Base-by-base conservation (phyloP, 2,888 invertebrate genomes). In the Orthonevra nobilis region DNA sequence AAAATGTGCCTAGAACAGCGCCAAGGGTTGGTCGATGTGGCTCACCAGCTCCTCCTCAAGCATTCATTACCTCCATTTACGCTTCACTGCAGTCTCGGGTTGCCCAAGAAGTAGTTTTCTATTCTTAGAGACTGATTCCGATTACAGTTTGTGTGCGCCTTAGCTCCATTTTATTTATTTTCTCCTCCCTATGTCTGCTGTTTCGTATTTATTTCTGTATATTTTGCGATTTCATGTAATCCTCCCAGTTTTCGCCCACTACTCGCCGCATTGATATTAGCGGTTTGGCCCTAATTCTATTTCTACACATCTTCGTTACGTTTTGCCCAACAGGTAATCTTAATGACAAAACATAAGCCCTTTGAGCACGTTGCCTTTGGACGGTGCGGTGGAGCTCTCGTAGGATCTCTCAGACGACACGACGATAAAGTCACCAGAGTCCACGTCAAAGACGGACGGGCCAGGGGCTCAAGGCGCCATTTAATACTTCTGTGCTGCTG, bases 291-390 rank as follows among this genome's bases (percentile, higher is more conserved):
- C 48, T 56, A 56, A 42, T 50, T 32, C 54, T 54, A 46, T 61
- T 40, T 10, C 56, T n/a, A 56, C 40, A 72, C 64, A 50, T 44
- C 56, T 9, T 34, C 20, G 19, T 12, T 38, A 17, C 66, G n/a
- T 14, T 20, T 30, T 15, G 12, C 42, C 34, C 69, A 63, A 63
- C 70, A 77, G 64, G 75, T 77, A 70, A 77, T 70, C 70, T 38
- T 64, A 64, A 77, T 70, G 69, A 70, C 61, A 66, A 73, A n/a
- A n/a, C n/a, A n/a, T n/a, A n/a, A n/a, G n/a, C 28, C 32, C 42
- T 68, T 58, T 52, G 23, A 58, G 58, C 54, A 63, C 69, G 38
- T 14, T 26, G 14, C 15, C 26, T 7, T 6, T 6, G n/a, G 30
- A 10, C 26, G 12, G 3, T 15, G 10, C 4, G 10, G 44, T 23